phyloP scores from a whole-genome alignment of 2,797 vertebrate species.

The Emydoidea blandingii region DNA sequence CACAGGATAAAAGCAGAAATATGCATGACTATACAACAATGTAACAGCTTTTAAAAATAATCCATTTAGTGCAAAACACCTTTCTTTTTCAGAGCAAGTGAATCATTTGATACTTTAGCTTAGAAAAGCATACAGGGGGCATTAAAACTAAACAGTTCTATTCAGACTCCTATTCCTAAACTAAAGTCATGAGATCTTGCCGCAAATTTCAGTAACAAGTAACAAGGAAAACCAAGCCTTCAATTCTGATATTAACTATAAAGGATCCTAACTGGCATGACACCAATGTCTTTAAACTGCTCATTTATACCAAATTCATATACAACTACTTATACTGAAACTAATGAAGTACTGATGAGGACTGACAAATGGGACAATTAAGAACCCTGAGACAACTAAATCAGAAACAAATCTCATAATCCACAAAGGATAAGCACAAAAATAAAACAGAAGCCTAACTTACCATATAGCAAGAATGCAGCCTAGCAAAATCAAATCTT shows the following conservation, averaged over 20 bases:
- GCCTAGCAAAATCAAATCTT: neutral
- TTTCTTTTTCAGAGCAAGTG: neutral
- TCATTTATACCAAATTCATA: neutral
- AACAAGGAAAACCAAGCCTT: neutral
- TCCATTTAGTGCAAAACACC: neutral
- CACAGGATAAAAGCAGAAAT: neutral
- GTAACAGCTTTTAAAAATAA: neutral
- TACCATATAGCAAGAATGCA: neutral
- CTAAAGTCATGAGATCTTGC: neutral
- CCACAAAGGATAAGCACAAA: fast-evolving
- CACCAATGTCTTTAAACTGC: neutral
- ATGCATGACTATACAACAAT: neutral
- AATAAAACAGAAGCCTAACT: neutral
- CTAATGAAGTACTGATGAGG: neutral
- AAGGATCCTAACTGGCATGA: neutral
- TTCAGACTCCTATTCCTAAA: neutral
- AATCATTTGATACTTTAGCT: neutral
- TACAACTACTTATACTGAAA: neutral
- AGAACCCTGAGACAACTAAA: neutral
- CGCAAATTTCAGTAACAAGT: neutral
- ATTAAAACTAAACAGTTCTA: neutral
- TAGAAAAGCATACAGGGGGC: neutral
- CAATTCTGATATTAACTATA: neutral
- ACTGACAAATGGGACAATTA: neutral
- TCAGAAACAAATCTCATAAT: neutral